These are phyloP conservation scores for Trissolcus basalis DNA, from an alignment of 1,140 invertebrate genomes.

Conservation along the genomic window DNA sequence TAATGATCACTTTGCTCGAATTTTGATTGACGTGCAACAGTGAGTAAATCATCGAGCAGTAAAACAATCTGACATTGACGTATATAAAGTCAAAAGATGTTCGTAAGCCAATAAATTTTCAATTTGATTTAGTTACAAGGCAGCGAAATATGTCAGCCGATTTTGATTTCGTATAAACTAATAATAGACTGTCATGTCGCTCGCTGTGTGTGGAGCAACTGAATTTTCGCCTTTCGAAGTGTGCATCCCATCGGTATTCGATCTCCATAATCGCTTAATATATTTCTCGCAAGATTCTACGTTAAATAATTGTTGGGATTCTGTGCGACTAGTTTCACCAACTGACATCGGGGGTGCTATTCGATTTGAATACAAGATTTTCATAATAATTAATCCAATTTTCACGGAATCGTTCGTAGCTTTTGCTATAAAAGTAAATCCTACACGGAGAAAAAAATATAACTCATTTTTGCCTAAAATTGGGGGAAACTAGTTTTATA, in stretches of 20 bases:
- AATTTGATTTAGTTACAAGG: no score
- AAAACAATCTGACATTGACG: no score
- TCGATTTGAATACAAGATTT: slow-evolving; percentile 34
- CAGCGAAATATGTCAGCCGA: slow-evolving; percentile 6
- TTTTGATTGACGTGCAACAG: no score
- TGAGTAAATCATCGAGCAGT: no score
- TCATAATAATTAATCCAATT: slow-evolving; percentile 20
- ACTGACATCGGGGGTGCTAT: slow-evolving; percentile 19
- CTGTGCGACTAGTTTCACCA: slow-evolving; percentile 25
- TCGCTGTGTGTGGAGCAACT: slow-evolving; percentile 15
- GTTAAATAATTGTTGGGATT: slow-evolving; percentile 45
- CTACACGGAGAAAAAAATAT: no score
- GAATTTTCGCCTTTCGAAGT: slow-evolving; percentile 34
- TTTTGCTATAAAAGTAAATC: not conserved
- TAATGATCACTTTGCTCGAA: no score
- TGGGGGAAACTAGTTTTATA: no score
- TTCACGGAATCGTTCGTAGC: not conserved
- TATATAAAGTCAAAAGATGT: no score
- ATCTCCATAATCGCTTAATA: slow-evolving; percentile 46
- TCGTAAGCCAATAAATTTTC: no score
- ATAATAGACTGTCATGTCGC: slow-evolving; percentile 24
- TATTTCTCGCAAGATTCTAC: slow-evolving; percentile 34
- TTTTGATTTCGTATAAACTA: slow-evolving; percentile 40
- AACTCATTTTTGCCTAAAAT: no score
- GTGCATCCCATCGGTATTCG: slow-evolving; percentile 37